A percentile compares a stretch with the other conserved stretches of the same genome.
Conservation (phyloP, 2,888 invertebrate species). For the Volucella zonaria region DNA sequence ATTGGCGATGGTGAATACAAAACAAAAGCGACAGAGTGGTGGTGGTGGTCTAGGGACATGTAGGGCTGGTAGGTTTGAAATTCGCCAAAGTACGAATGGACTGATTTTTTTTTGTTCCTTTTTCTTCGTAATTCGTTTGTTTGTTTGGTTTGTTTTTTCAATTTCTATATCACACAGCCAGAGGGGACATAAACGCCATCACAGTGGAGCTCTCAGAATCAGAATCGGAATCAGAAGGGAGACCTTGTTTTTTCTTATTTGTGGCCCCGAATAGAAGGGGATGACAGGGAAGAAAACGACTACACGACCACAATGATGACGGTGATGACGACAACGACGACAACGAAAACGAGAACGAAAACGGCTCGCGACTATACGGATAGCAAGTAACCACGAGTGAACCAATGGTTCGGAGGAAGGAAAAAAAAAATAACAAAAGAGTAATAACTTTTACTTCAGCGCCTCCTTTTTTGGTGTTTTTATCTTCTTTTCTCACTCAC, state of each 20-base stretch:
- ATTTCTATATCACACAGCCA: conserved; percentile 44
- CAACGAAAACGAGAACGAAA: not conserved
- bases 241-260: conserved; percentile 35
- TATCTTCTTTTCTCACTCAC: conserved; percentile 14
- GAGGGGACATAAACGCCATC: conserved; percentile 45
- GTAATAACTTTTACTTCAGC: conserved; percentile 68
- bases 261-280: conserved; percentile 1
- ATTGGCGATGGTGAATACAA: conserved; percentile 60
- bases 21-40: not conserved
- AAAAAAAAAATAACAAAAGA: conserved; percentile 47
- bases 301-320: conserved; percentile 18
- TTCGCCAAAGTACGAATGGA: conserved; percentile 11
- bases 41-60: not conserved
- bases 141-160: conserved; percentile 23
- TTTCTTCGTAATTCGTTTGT: not conserved
- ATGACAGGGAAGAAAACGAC: conserved; percentile 17
- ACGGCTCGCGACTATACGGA: too few relatives aligned
- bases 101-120: conserved; percentile 7
- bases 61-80: not conserved
- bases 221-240: conserved; percentile 8
- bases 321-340: conserved; percentile 21
- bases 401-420: conserved; percentile 5
- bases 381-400: conserved; percentile 29
- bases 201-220: conserved; percentile 22
- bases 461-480: conserved; percentile 60